Evolutionary conservation across 2,888 invertebrate species (phyloP).

Genomic region (Idaea biselata): DNA sequence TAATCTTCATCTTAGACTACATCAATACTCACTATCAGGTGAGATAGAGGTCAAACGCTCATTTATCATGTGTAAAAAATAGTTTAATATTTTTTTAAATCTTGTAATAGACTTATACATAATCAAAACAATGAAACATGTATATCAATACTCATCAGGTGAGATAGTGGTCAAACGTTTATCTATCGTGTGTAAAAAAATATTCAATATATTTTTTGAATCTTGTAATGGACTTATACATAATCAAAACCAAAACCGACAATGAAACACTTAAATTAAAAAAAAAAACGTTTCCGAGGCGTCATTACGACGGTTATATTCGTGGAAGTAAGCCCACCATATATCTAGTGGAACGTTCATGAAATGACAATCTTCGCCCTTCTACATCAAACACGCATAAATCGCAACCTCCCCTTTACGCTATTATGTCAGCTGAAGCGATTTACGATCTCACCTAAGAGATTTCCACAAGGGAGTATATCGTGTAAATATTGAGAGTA

Average conservation of each 20-base stretch:
- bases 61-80: no score
- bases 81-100: no score
- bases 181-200: no score
- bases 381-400: conserved; percentile 76
- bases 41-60: no score
- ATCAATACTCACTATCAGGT: no score
- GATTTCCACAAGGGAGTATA: conserved; percentile 69
- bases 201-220: no score
- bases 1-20: no score
- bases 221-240: no score
- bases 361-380: conserved; percentile 59
- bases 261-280: conserved; percentile 26
- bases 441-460: conserved; percentile 76
- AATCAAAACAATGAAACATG: no score
- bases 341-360: conserved; percentile 47
- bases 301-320: conserved; percentile 42
- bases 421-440: conserved; percentile 77
- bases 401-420: conserved; percentile 71
- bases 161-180: no score
- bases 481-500: conserved; percentile 64
- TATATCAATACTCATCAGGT: no score
- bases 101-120: no score
- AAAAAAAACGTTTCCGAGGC: conserved; percentile 25
- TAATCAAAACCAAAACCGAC: conserved; percentile 26
- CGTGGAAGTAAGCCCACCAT: conserved; percentile 43